These are phyloP conservation scores for Lepus oiostolus DNA, from an alignment of 2,797 vertebrate genomes.

Conservation along the genomic window DNA sequence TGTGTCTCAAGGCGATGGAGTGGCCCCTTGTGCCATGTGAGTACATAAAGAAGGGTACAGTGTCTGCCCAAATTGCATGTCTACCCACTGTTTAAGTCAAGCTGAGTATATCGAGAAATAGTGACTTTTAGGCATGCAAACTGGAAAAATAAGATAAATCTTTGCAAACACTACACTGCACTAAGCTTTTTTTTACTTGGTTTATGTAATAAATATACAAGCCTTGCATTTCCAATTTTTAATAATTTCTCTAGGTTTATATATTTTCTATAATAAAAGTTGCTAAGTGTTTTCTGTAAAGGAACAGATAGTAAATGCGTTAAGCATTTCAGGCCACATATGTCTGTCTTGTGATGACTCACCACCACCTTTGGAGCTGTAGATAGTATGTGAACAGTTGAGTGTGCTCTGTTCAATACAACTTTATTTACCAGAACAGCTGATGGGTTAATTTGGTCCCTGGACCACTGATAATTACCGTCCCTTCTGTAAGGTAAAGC, in stretches of 20 bases:
- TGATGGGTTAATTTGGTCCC: not conserved
- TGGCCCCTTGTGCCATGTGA: conserved; percentile 94
- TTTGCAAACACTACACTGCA: not conserved
- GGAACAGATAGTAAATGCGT: not conserved
- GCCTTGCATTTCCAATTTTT: not conserved
- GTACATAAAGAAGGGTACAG: conserved; percentile 75
- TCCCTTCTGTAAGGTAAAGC: not conserved
- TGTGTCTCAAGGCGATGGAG: conserved; percentile 89
- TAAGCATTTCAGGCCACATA: not conserved
- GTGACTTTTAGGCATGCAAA: not conserved
- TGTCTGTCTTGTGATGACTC: not conserved
- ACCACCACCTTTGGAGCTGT: not conserved
- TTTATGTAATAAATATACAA: not conserved
- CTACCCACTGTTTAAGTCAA: not conserved
- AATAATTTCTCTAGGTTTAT: not conserved
- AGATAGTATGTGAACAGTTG: not conserved
- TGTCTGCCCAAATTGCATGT: not conserved
- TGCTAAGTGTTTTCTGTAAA: not conserved
- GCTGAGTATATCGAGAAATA: not conserved
- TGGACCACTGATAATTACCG: not conserved
- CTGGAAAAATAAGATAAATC: not conserved
- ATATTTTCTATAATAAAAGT: not conserved
- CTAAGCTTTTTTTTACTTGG: not conserved
- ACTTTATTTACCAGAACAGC: not conserved
- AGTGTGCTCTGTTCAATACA: not conserved